A percentile compares a stretch with the other conserved stretches of the same genome.
phyloP scores from a whole-genome alignment of 23 tunicate genomes.

The Ascidia mentula region DNA sequence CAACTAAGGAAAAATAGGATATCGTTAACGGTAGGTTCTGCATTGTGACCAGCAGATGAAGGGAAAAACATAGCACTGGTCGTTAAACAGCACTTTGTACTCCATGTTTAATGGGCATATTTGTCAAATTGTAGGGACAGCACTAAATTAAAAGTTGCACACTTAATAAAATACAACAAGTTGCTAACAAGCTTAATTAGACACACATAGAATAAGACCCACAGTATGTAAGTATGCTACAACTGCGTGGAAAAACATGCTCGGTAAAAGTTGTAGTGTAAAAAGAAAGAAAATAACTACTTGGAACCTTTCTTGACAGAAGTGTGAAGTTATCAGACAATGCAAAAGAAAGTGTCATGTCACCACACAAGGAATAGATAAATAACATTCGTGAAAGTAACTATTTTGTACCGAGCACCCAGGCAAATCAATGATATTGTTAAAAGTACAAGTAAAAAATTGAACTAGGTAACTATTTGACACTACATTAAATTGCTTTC shows the following conservation, averaged over 20 bases:
- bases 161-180: neutral
- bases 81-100: neutral
- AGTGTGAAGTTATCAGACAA: neutral
- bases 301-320: no score
- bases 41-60: no score
- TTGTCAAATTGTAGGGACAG: neutral
- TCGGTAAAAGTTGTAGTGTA: no score
- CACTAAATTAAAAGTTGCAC: neutral
- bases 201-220: neutral
- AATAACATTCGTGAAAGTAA: neutral
- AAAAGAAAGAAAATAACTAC: no score
- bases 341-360: neutral
- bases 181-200: neutral
- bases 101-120: neutral
- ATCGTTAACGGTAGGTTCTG: no score
- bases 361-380: neutral
- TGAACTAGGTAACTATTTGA: no score
- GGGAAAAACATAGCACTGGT: no score
- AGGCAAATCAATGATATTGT: neutral
- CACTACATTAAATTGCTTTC: neutral
- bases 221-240: constrained; percentile 6
- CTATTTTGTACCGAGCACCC: neutral
- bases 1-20: no score
- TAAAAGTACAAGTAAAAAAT: neutral
- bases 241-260: neutral